These are phyloP conservation scores for Anticlea derivata DNA, from an alignment of 2,888 invertebrate genomes.

Conservation along the genomic window DNA sequence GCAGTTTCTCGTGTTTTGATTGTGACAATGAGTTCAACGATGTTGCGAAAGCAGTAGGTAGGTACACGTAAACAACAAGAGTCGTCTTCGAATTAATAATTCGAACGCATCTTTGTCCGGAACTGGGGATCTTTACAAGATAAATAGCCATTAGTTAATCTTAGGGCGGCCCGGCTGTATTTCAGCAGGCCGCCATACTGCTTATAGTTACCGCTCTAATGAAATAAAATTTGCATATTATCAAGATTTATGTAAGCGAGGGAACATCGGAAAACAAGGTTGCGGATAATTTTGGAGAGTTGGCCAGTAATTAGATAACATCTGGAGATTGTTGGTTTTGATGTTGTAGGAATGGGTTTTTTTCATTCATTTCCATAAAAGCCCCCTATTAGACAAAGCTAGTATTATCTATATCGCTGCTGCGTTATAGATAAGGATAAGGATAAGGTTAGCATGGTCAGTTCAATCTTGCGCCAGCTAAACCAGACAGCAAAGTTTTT, in stretches of 20 bases:
- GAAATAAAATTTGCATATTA: constrained; percentile 83
- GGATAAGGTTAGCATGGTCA: too few species aligned
- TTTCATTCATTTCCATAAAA: too few species aligned
- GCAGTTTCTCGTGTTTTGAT: too few species aligned
- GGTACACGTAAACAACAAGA: constrained; percentile 28
- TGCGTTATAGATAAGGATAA: too few species aligned
- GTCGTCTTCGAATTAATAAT: constrained; percentile 60
- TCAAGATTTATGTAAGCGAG: constrained; percentile 73
- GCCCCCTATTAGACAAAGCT: background rate
- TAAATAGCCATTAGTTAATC: constrained; percentile 83
- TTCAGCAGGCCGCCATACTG: constrained; percentile 69
- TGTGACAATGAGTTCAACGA: background rate
- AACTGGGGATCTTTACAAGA: constrained; percentile 73
- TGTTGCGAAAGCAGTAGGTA: background rate
- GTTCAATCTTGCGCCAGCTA: too few species aligned
- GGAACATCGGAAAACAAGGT: constrained; percentile 70
- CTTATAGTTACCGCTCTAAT: constrained; percentile 79
- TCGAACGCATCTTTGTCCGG: constrained; percentile 61
- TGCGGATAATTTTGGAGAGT: constrained; percentile 51
- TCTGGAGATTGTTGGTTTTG: constrained; percentile 19
- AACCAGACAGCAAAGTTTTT: too few species aligned
- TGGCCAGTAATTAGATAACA: constrained; percentile 47
- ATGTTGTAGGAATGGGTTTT: background rate
- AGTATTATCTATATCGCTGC: too few species aligned
- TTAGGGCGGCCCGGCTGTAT: constrained; percentile 72